These are phyloP conservation scores for Clarias pachynema DNA, from an alignment of 2,797 vertebrate species.

Conservation along the genomic window DNA sequence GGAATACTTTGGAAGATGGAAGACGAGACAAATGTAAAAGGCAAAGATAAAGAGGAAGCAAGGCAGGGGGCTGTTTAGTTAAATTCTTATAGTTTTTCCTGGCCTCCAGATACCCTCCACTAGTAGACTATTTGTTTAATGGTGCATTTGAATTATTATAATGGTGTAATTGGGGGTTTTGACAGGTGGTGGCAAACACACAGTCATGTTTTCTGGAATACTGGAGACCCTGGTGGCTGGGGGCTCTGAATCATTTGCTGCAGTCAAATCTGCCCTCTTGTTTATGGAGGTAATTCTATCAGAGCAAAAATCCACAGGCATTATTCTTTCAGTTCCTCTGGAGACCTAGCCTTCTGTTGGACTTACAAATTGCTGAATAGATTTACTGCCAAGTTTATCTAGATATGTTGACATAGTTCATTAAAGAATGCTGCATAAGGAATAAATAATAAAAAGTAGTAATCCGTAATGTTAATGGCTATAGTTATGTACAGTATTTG, in stretches of 20 bases:
- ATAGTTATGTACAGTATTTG: neutral
- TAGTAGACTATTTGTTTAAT: conserved; percentile 62
- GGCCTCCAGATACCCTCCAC: conserved; percentile 49
- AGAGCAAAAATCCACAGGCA: conserved; percentile 47
- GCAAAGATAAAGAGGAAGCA: conserved; percentile 42
- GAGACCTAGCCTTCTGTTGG: conserved; percentile 44
- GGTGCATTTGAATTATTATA: conserved; percentile 58
- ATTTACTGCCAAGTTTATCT: conserved; percentile 49
- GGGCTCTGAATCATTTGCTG: conserved; percentile 48
- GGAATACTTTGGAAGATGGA: conserved; percentile 52
- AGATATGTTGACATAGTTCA: conserved; percentile 42
- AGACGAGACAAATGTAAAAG: conserved; percentile 40
- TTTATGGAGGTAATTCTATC: conserved; percentile 54
- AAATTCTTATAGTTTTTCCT: conserved; percentile 61
- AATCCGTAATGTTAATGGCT: conserved; percentile 14
- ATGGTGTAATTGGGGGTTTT: conserved; percentile 58
- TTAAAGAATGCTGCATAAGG: conserved; percentile 36
- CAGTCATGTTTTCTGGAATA: conserved; percentile 55
- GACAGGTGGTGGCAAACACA: conserved; percentile 55
- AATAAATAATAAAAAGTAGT: conserved; percentile 27
- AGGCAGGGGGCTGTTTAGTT: conserved; percentile 69
- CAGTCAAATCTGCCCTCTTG: conserved; percentile 48
- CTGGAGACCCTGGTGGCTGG: conserved; percentile 52
- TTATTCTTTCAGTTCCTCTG: conserved; percentile 48
- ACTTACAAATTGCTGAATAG: conserved; percentile 46